Conservation (phyloP, 2,113 vertebrate genomes). For the Nothobranchius furzeri region DNA sequence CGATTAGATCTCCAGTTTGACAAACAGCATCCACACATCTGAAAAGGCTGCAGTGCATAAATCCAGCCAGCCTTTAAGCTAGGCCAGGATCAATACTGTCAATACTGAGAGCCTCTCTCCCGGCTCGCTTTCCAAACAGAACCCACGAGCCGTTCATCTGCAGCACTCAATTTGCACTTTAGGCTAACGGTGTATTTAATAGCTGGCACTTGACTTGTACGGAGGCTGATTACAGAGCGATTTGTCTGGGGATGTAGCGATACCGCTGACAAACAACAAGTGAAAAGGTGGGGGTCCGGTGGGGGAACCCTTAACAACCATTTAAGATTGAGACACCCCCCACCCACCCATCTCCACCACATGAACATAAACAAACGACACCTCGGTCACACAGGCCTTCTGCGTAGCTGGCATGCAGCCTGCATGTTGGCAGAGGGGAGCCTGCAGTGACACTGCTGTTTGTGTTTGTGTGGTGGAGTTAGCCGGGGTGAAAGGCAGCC, state of each 20-base stretch:
- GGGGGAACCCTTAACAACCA: conserved; percentile 23
- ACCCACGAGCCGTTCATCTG: conserved; percentile 83
- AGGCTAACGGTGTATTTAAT: conserved; percentile 80
- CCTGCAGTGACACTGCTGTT: conserved; percentile 54
- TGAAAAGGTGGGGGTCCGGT: conserved; percentile 4
- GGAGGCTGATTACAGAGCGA: conserved; percentile 83
- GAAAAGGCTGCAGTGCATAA: conserved; percentile 59
- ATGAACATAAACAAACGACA: conserved; percentile 43
- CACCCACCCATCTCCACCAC: conserved; percentile 25
- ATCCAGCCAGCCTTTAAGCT: conserved; percentile 62
- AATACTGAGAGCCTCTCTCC: conserved; percentile 76
- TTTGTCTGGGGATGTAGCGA: conserved; percentile 86
- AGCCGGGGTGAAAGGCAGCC: conserved; percentile 70
- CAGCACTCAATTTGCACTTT: conserved; percentile 85
- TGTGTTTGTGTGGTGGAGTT: conserved; percentile 62
- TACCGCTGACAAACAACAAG: conserved; percentile 55
- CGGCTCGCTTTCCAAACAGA: conserved; percentile 70
- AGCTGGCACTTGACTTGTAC: conserved; percentile 81
- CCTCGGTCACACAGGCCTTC: conserved; percentile 27
- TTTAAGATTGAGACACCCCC: conserved; percentile 23
- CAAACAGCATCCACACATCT: conserved; percentile 40
- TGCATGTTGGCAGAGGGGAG: conserved; percentile 79
- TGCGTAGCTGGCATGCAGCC: conserved; percentile 49
- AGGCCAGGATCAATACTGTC: conserved; percentile 81
- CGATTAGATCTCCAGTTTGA: conserved; percentile 48